Conservation (phyloP, 2,888 invertebrate genomes). For the Cremastobaeus sp. region DNA sequence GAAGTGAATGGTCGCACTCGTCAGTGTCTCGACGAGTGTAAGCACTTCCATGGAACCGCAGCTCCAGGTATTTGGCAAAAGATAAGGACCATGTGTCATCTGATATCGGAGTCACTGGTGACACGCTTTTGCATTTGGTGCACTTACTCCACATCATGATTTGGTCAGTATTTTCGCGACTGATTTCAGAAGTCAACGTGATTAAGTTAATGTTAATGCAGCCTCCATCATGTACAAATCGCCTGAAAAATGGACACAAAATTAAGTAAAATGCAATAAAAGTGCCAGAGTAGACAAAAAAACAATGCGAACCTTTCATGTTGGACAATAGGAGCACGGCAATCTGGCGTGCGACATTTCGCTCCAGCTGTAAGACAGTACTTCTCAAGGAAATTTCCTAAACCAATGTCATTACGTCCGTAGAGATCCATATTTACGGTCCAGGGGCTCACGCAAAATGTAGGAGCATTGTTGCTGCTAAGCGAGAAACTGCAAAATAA, state of each 20-base stretch:
- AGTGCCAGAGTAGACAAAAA: too few relatives aligned
- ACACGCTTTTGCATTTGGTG: slow-evolving; percentile 83
- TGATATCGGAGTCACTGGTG: slow-evolving; percentile 87
- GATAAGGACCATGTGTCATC: slow-evolving; percentile 90
- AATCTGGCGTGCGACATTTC: slow-evolving; percentile 83
- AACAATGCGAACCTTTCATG: slow-evolving; percentile 66
- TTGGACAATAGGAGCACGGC: slow-evolving; percentile 78
- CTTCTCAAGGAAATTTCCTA: slow-evolving; percentile 94
- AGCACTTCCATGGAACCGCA: slow-evolving; percentile 87
- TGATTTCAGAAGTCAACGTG: slow-evolving; percentile 78
- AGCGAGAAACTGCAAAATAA: slow-evolving; percentile 92
- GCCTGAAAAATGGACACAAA: slow-evolving; percentile 50
- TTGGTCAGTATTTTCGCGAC: slow-evolving; percentile 78
- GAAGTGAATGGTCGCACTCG: slow-evolving; percentile 87
- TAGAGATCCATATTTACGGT: slow-evolving; percentile 97
- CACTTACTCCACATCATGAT: slow-evolving; percentile 93
- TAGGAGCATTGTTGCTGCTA: slow-evolving; percentile 84
- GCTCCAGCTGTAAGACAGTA: slow-evolving; percentile 94
- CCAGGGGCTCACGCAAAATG: slow-evolving; percentile 94
- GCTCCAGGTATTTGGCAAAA: slow-evolving; percentile 93
- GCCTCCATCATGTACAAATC: slow-evolving; percentile 93
- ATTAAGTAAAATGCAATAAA: neutral
- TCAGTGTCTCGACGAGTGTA: slow-evolving; percentile 82
- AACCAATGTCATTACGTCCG: slow-evolving; percentile 94
- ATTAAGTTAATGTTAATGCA: slow-evolving; percentile 87